phyloP scores from a whole-genome alignment of 2,888 invertebrate genomes.

The Parelbella ahira region DNA sequence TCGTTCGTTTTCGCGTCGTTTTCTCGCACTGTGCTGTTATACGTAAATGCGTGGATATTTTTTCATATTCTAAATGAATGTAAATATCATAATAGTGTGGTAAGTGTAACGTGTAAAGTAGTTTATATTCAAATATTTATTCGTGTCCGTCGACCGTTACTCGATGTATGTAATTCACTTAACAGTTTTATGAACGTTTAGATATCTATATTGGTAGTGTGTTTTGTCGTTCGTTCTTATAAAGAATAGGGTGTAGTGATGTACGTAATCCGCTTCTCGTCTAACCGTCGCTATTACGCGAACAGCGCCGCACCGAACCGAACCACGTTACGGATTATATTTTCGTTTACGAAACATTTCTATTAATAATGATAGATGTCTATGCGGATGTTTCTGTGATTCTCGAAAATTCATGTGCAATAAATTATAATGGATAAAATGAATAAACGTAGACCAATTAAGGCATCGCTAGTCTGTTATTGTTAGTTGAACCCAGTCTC shows the following conservation, averaged over 20 bases:
- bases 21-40: too few relatives aligned
- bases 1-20: slow-evolving; percentile 5
- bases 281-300: slow-evolving; percentile 6
- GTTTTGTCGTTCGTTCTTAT: slow-evolving; percentile 16
- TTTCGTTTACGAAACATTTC: slow-evolving; percentile 28
- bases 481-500: slow-evolving; percentile 30
- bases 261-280: slow-evolving; percentile 13
- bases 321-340: slow-evolving; percentile 10
- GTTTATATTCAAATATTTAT: slow-evolving; percentile 25
- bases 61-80: slow-evolving; percentile 18
- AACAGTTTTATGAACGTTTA: too few relatives aligned
- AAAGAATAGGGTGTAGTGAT: slow-evolving; percentile 13
- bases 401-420: slow-evolving; percentile 61
- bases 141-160: slow-evolving; percentile 9
- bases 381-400: slow-evolving; percentile 64
- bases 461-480: slow-evolving; percentile 50
- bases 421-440: slow-evolving; percentile 35
- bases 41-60: neutral
- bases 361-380: slow-evolving; percentile 45
- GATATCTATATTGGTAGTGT: slow-evolving; percentile 10
- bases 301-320: slow-evolving; percentile 11
- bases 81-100: slow-evolving; percentile 27
- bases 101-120: slow-evolving; percentile 27
- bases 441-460: slow-evolving; percentile 38
- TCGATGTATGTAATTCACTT: slow-evolving; percentile 16